Conservation (phyloP, 2,113 vertebrate genomes). For the Struthio camelus region DNA sequence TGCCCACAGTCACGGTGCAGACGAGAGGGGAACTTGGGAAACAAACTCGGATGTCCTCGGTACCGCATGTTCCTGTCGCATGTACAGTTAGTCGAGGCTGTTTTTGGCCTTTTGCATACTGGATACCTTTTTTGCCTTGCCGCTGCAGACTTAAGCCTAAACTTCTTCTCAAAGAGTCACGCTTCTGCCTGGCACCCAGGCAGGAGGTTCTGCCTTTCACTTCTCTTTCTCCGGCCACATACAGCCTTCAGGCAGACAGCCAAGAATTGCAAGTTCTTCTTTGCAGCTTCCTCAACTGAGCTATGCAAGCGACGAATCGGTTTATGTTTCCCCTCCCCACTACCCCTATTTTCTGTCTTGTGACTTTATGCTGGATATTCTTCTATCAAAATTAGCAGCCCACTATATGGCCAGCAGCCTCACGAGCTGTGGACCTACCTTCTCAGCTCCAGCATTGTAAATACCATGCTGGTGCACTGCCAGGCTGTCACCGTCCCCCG, state of each 20-base stretch:
- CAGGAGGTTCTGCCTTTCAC: neutral
- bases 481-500: neutral
- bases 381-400: neutral
- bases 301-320: neutral
- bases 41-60: neutral
- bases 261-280: constrained; percentile 29
- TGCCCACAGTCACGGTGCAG: neutral
- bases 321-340: neutral
- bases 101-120: neutral
- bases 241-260: neutral
- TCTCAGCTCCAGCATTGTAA: neutral
- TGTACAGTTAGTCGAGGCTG: neutral
- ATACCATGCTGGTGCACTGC: neutral
- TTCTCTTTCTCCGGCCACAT: constrained; percentile 46
- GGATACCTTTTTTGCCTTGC: neutral
- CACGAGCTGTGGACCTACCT: neutral
- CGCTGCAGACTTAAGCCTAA: neutral
- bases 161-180: neutral
- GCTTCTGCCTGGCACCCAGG: neutral
- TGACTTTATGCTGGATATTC: neutral
- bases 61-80: neutral
- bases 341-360: neutral
- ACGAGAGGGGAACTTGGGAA: neutral
- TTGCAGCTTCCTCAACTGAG: constrained; percentile 34
- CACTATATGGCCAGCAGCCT: neutral